Evolutionary conservation across 2,113 vertebrate genomes (phyloP).

Genomic region (Neolamprologus falcicula): DNA sequence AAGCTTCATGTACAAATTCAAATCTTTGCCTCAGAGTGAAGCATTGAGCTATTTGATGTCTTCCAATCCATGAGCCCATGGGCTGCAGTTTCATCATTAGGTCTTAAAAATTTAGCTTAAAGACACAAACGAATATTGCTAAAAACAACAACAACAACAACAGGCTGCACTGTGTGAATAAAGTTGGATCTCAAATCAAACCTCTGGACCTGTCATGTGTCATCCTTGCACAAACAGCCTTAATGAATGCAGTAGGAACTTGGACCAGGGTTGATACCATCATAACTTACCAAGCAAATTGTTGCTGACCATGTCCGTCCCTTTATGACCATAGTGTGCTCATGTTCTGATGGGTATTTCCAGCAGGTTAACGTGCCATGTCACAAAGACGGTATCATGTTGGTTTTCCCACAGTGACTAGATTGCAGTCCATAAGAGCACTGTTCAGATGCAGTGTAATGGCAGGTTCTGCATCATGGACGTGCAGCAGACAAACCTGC

Average conservation of each 20-base stretch:
- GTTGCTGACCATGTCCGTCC: not conserved
- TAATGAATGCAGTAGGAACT: not conserved
- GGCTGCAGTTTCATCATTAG: not conserved
- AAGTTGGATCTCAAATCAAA: not conserved
- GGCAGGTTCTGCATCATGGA: not conserved
- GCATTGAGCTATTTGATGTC: not conserved
- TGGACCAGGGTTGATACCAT: not conserved
- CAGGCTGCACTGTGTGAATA: not conserved
- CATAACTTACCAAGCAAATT: not conserved
- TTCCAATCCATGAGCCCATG: not conserved
- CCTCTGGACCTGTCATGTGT: not conserved
- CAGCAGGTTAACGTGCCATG: not conserved
- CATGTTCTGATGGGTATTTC: not conserved
- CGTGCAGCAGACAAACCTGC: not conserved
- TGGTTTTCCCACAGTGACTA: not conserved
- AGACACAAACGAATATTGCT: not conserved
- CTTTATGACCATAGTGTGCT: not conserved
- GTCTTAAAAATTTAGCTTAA: not conserved
- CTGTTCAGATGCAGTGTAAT: not conserved
- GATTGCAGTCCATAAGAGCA: rapidly evolving
- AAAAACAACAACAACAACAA: not conserved
- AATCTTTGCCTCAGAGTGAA: not conserved
- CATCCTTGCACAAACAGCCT: not conserved
- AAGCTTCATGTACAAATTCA: not conserved
- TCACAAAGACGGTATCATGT: not conserved